Base-by-base conservation (phyloP, 1,140 invertebrate genomes). In the Carposina sasakii region DNA sequence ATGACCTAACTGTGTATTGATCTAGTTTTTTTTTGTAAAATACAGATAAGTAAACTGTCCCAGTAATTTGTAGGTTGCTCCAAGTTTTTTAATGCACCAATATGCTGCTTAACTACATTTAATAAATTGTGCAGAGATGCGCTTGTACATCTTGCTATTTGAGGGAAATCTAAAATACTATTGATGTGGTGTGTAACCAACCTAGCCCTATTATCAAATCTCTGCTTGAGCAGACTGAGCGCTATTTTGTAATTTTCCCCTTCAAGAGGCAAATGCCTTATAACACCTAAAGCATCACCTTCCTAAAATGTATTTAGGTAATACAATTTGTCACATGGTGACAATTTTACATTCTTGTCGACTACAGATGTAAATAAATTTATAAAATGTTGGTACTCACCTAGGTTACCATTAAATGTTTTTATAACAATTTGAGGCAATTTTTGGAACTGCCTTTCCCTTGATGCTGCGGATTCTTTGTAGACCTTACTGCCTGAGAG, bases 311-410 rank as follows among this genome's bases (percentile, higher is more conserved):
- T 42, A 1, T 31, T 8, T 2, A 53, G 16, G 21, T 53, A 54
- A 39, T 30, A 48, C 10, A 54, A 20, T 10, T 54, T 54, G 10
- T 43, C 5, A 39, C 45, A 48, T 48, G n/a, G 19, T 17, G 51
- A 44, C n/a, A 54, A 39, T 9, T 21, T 21, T 9, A 2, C 15
- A 24, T 48, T 44, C n/a, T 15, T 28, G 30, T 54, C 45, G 10
- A 48, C 39, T 2, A 48, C 22, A 9, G 46, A 39, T 3, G 20
- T 44, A 43, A 48, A 48, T 19, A 54, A 20, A n/a, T 48, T 40
- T 10, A 39, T 31, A 17, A 48, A 54, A 9, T 45, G 52, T 9
- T 54, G 49, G 45, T 28, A 54, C 46, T 51, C 9, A 3, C 16
- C 20, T n/a, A n/a, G n/a, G n/a, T 37, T 37, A 5, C 34, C 34